These are phyloP conservation scores for Oryzias woworae DNA, from an alignment of 2,113 vertebrate genomes.

Conservation along the genomic window DNA sequence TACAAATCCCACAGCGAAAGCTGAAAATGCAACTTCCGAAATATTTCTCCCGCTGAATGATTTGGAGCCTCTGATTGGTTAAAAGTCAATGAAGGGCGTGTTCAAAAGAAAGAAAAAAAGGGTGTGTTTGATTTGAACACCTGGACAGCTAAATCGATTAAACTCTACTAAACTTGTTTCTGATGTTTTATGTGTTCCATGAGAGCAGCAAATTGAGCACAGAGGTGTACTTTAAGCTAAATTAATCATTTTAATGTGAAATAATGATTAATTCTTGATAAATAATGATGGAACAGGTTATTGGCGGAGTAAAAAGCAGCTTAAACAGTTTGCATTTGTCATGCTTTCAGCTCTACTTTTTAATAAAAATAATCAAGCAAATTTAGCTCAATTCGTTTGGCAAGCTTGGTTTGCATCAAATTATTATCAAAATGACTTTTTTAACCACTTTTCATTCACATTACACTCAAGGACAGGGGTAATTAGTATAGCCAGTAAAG, in stretches of 20 bases:
- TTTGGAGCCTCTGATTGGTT: conserved; percentile 52
- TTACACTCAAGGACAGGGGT: background rate
- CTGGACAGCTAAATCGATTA: background rate
- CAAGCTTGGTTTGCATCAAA: too few relatives aligned
- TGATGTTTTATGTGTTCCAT: background rate
- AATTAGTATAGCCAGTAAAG: conserved; percentile 8
- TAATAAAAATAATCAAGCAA: too few relatives aligned
- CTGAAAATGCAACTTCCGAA: too few relatives aligned
- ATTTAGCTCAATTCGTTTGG: too few relatives aligned
- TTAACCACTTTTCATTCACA: too few relatives aligned
- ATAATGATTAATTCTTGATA: background rate
- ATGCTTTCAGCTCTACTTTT: too few relatives aligned
- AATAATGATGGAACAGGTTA: background rate
- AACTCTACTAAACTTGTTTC: background rate
- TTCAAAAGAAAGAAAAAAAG: fast-evolving
- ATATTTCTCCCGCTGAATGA: conserved; percentile 64
- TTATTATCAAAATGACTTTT: too few relatives aligned
- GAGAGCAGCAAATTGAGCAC: background rate
- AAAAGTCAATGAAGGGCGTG: background rate
- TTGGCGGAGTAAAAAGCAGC: too few relatives aligned
- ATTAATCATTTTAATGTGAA: background rate
- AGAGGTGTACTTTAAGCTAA: background rate
- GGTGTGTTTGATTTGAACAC: conserved; percentile 6
- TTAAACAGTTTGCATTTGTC: too few relatives aligned
- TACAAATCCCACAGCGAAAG: too few relatives aligned